phyloP scores from a whole-genome alignment of 2,797 vertebrate genomes.

The Eidolon dupreanum region DNA sequence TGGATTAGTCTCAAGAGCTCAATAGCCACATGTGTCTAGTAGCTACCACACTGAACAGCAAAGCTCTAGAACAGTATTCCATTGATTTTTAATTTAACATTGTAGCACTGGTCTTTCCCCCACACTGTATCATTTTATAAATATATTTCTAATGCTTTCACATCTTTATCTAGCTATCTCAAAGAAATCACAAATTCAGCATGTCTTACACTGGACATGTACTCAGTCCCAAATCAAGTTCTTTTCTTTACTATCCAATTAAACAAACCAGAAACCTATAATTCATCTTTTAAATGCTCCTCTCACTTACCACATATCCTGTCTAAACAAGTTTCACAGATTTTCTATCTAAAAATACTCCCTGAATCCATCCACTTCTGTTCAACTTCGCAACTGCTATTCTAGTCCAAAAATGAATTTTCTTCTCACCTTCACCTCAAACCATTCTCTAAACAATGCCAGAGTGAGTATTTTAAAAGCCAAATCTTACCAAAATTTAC shows the following conservation, averaged over 20 bases:
- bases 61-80: not conserved
- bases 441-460: not conserved
- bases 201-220: not conserved
- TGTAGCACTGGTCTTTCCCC: not conserved
- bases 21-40: not conserved
- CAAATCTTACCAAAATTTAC: not conserved
- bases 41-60: not conserved
- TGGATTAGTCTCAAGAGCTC: not conserved
- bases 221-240: not conserved
- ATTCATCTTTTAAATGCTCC: not conserved
- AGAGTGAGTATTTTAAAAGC: slow-evolving; percentile 5
- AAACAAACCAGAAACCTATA: not conserved
- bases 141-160: not conserved
- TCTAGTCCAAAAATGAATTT: not conserved
- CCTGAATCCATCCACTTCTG: not conserved
- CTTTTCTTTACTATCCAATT: not conserved
- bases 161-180: not conserved
- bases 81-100: not conserved
- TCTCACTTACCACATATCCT: not conserved
- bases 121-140: not conserved
- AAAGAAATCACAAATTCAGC: not conserved
- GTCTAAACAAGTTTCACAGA: not conserved
- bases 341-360: slow-evolving; percentile 36
- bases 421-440: not conserved
- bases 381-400: not conserved